Conservation (phyloP, 2,113 vertebrate genomes). For the Aegithalos caudatus region DNA sequence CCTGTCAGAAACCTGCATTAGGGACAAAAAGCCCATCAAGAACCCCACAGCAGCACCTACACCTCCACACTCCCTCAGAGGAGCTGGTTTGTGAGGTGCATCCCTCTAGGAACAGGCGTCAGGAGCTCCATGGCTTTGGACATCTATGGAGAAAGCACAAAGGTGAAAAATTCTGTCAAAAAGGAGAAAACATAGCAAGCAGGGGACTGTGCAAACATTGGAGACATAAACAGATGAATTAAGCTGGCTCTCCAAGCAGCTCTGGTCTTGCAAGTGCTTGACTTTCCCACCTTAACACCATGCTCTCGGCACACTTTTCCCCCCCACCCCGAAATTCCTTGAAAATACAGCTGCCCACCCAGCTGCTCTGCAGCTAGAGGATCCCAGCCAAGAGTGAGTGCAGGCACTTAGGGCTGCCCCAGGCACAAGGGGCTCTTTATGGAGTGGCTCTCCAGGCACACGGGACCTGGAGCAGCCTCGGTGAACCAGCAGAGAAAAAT, state of each 20-base stretch:
- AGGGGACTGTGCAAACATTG: background rate
- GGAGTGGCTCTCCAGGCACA: background rate
- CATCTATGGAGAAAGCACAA: background rate
- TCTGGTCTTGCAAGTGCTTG: background rate
- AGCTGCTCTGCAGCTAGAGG: background rate
- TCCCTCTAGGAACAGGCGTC: background rate
- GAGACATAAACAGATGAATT: constrained; percentile 25
- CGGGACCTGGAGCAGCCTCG: background rate
- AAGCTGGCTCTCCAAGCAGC: background rate
- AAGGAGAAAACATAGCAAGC: background rate
- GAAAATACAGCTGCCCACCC: background rate
- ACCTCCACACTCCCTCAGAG: background rate
- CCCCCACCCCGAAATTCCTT: fast-evolving
- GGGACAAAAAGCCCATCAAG: background rate
- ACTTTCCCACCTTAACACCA: constrained; percentile 22
- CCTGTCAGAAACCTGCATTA: background rate
- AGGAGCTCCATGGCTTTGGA: fast-evolving
- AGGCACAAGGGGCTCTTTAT: constrained; percentile 31
- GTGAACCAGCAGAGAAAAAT: constrained; percentile 17
- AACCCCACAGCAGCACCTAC: fast-evolving
- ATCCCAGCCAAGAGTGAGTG: background rate
- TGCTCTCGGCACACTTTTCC: background rate
- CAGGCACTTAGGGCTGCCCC: background rate
- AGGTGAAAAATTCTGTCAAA: background rate
- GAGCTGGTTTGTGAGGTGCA: background rate